Base-by-base conservation (phyloP, 2,113 vertebrate genomes). In the Festucalex cinctus region DNA sequence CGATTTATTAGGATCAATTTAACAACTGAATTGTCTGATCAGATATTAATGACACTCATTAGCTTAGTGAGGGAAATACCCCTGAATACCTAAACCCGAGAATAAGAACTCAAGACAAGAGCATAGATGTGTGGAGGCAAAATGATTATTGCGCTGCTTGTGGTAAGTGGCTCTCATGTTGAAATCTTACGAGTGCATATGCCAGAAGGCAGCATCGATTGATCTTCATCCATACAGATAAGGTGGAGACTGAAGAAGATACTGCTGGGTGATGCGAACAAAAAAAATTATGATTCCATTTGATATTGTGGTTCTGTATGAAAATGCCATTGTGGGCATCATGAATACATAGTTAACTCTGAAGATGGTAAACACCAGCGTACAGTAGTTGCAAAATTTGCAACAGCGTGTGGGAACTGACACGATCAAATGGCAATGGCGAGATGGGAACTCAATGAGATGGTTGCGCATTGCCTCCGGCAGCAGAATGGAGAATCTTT, bases 401-500 rank as follows among this genome's bases (percentile, higher is more conserved):
- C 19, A 24, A 66, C 16, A 54, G 9, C 43, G 5, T 46, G 17
- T 32, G 26, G 48, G 46, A 19, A 32, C 20, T 53, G 63, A 51
- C 24, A n/a, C 41, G 20, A 68, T 73, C 67, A 78, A 73, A 75
- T 65, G 54, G 49, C 9, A n/a, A 77, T 68, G 51, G 10, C 68
- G 41, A 78, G 51, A 83, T 61, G 69, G 66, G 76, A 76, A 80
- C 78, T 78, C 69, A 84, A 79, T 84, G 62, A 65, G 67, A 86
- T 74, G 64, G 69, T 67, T 73, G 39, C 56, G 54, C 65, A 28
- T 66, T 19, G 77, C 81, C 71, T 75, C 32, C 36, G 32, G 79
- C 75, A 37, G 69, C 67, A 78, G 64, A 78, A 82, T 79, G 48
- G 78, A 74, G 48, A 82, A 80, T 84, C 72, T 71, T 83, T 81